Conservation (phyloP, 2,113 vertebrate species). For the Pachycephala philippinensis region DNA sequence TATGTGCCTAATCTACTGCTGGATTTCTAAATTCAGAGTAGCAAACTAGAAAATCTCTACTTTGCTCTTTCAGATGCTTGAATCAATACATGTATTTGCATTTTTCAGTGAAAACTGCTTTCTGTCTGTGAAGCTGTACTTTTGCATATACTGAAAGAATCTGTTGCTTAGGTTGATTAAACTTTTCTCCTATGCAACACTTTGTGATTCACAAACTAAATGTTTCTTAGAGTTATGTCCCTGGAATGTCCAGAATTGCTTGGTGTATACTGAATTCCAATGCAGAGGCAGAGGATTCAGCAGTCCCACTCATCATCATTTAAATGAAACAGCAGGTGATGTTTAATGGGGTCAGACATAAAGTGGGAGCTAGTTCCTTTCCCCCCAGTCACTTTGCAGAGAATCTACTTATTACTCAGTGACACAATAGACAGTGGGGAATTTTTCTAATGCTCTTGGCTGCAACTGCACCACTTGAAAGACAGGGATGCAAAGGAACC, state of each 20-base stretch:
- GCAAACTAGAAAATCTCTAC: background rate
- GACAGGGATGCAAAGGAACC: background rate
- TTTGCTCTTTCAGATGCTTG: background rate
- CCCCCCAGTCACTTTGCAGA: background rate
- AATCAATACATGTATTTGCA: background rate
- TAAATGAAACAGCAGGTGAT: background rate
- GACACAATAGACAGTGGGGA: background rate
- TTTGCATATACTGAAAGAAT: background rate
- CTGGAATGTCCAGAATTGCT: background rate
- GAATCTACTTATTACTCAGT: background rate
- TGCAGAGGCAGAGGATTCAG: background rate
- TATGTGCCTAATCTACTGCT: background rate
- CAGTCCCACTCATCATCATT: background rate
- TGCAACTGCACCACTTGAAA: background rate
- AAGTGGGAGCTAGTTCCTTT: background rate
- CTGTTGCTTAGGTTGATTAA: background rate
- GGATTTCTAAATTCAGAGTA: background rate
- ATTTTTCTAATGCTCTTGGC: background rate
- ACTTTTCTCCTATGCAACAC: background rate
- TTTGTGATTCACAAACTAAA: background rate
- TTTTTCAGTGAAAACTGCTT: background rate
- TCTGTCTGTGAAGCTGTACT: background rate
- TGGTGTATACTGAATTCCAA: background rate
- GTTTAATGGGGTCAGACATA: background rate
- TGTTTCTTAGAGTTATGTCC: background rate